phyloP scores from a whole-genome alignment of 2,797 vertebrate species.

The Clamator glandarius region DNA sequence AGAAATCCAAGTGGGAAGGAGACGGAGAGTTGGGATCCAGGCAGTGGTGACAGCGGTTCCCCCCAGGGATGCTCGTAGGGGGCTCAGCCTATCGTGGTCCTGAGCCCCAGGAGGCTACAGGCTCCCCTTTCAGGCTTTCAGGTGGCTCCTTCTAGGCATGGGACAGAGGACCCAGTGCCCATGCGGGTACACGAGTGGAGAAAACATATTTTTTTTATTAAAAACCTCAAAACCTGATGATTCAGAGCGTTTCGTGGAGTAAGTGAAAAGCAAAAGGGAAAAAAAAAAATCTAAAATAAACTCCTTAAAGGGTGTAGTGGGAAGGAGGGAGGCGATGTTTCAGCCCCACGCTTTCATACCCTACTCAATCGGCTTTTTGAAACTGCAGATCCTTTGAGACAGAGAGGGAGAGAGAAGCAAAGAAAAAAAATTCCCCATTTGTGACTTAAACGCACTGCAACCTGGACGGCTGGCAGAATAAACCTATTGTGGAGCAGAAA shows the following conservation, averaged over 20 bases:
- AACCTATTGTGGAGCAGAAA: background rate
- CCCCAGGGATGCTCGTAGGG: background rate
- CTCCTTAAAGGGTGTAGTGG: background rate
- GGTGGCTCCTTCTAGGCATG: background rate
- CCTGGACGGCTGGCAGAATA: background rate
- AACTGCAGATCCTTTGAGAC: background rate
- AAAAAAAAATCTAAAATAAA: background rate
- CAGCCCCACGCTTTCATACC: background rate
- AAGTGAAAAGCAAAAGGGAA: background rate
- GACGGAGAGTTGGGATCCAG: background rate
- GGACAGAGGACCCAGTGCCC: background rate
- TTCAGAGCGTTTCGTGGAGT: background rate
- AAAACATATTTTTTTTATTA: background rate
- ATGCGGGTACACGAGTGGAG: background rate
- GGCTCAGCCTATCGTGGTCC: too few relatives aligned
- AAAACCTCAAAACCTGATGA: background rate
- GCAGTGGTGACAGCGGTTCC: background rate
- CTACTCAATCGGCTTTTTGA: background rate
- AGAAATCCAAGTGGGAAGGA: background rate
- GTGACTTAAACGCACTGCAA: background rate
- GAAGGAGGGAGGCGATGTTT: background rate
- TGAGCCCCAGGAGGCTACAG: background rate
- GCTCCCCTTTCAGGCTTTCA: accelerated
- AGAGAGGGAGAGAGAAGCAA: background rate
- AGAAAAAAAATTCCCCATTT: background rate